Base-by-base conservation (phyloP, 2,888 invertebrate species). In the Gandaritis pyraliata region DNA sequence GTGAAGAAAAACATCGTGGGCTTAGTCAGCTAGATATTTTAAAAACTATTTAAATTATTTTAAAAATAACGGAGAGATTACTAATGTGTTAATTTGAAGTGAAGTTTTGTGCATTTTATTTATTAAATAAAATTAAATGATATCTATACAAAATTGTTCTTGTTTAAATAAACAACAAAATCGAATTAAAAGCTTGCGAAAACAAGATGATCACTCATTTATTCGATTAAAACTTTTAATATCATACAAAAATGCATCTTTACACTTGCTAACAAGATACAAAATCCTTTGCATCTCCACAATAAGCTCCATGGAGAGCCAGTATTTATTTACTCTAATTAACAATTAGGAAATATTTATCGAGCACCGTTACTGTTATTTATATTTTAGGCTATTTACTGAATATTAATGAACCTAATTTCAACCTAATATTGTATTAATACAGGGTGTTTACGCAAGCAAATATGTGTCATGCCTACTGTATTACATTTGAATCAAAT, bases 161-260 rank as follows among this genome's bases (percentile, higher is more conserved):
- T 23, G 23, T 23, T 3, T 43, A 59, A 65, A 68, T 65, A 39
- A 39, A 13, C 13, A 23, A 39, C 5, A 1, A 10, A 39, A 13
- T 39, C n/a, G 13, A 39, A 16, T 57, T 64, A 23, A 66, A 68
- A 64, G 55, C 62, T 61, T 50, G 59, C 59, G 49, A 41, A 61
- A 63, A 65, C 63, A 64, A 55, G 50, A 64, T 64, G 64, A 68
- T 65, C 50, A 23, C 39, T 23, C 65, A 67, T 65, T 65, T 47
- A 61, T 58, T 51, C 49, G 52, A 61, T 65, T 58, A 59, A 59
- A 52, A 65, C 30, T 30, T 29, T 30, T 29, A 2, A 0, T 23
- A 15, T 15, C 47, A 58, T 45, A 30, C 46, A n/a, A 47, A 61
- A 65, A 13, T 16, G 7, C 5, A 12, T 23, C 29, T 36, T 68